These are phyloP conservation scores for Physella acuta DNA, from an alignment of 1,140 invertebrate species.

Conservation along the genomic window DNA sequence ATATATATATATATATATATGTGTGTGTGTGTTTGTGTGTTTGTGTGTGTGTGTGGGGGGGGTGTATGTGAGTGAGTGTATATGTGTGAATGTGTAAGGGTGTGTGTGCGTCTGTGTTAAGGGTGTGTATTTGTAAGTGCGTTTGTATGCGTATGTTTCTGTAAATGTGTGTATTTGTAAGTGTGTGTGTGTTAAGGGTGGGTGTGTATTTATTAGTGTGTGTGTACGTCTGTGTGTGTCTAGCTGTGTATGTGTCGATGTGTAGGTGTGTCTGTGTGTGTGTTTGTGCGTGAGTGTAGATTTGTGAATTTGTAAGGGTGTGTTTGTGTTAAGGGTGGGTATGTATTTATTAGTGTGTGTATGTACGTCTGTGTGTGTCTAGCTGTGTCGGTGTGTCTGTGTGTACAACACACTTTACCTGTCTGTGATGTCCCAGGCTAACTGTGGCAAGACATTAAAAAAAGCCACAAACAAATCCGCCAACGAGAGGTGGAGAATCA, in stretches of 20 bases:
- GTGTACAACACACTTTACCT: conserved; percentile 29
- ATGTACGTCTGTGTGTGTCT: background rate
- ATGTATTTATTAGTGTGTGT: conserved; percentile 33
- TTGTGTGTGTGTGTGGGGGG: too few species aligned
- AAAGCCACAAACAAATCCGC: conserved; percentile 74
- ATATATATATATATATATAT: too few species aligned
- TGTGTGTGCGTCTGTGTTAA: too few species aligned
- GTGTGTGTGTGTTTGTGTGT: too few species aligned
- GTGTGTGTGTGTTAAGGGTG: too few species aligned
- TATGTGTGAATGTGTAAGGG: too few species aligned
- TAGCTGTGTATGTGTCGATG: background rate
- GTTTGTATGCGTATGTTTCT: too few species aligned
- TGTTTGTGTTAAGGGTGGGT: too few species aligned
- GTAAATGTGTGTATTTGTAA: too few species aligned
- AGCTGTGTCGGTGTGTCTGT: background rate
- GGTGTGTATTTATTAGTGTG: conserved; percentile 33
- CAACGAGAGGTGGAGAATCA: conserved; percentile 73
- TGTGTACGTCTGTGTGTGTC: background rate
- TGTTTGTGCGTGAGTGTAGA: background rate
- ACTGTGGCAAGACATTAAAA: conserved; percentile 73
- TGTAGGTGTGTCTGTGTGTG: conserved; percentile 6
- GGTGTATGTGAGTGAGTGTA: too few species aligned
- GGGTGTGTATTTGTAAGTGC: too few species aligned
- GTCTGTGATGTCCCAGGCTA: conserved; percentile 71
- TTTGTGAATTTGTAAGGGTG: background rate